A percentile compares a stretch with the other conserved stretches of the same genome.
Evolutionary conservation across 2,888 invertebrate species (phyloP).

Genomic region (Cremastobaeus sp.): DNA sequence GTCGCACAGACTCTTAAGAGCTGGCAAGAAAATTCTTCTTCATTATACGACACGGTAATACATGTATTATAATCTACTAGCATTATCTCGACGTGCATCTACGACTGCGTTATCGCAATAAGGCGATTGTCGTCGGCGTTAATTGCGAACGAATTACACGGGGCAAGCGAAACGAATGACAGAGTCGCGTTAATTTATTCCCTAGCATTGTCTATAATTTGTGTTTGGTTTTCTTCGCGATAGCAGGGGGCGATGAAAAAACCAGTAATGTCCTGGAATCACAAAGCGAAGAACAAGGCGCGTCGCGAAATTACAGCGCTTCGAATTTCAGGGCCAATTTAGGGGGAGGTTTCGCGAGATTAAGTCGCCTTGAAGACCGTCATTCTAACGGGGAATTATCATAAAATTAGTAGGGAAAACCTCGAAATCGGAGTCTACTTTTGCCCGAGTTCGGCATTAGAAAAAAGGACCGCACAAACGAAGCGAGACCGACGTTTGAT

Average conservation of each 20-base stretch:
- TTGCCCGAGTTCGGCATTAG: background rate
- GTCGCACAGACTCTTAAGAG: conserved; percentile 14
- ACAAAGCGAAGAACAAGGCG: conserved; percentile 58
- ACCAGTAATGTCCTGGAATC: conserved; percentile 27
- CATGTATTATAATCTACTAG: conserved; percentile 33
- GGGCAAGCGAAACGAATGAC: conserved; percentile 33
- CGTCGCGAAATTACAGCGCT: conserved; percentile 73
- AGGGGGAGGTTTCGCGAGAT: conserved; percentile 48
- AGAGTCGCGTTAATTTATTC: conserved; percentile 53
- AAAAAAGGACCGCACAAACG: background rate
- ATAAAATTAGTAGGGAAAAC: conserved; percentile 60
- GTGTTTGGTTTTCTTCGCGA: conserved; percentile 41
- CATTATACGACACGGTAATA: conserved; percentile 28
- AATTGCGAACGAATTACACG: conserved; percentile 54
- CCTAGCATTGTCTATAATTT: conserved; percentile 44
- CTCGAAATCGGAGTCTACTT: background rate
- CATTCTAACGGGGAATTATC: conserved; percentile 60
- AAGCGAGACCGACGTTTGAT: background rate
- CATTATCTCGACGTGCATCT: conserved; percentile 23
- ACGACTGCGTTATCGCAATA: conserved; percentile 30
- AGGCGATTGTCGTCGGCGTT: conserved; percentile 46
- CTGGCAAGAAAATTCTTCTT: conserved; percentile 17
- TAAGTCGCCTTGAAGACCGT: conserved; percentile 61
- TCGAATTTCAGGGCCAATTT: conserved; percentile 62
- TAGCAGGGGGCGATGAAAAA: conserved; percentile 6